Evolutionary conservation across 2,113 vertebrate species (phyloP).

Genomic region (Pteruthius melanotis): DNA sequence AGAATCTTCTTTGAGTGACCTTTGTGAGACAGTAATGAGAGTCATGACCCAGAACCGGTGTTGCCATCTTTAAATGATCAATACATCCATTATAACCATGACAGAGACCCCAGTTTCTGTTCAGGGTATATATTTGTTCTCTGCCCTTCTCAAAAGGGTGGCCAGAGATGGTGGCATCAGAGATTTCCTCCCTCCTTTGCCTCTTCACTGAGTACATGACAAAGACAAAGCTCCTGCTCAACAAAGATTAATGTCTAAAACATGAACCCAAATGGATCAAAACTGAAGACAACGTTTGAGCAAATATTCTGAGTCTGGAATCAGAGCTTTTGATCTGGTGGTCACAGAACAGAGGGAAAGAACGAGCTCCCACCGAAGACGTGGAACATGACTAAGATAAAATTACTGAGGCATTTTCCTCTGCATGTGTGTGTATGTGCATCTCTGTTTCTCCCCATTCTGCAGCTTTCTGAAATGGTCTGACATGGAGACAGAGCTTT

Average conservation of each 20-base stretch:
- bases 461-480: neutral
- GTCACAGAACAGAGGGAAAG: neutral
- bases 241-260: neutral
- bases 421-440: neutral
- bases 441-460: neutral
- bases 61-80: neutral
- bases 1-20: neutral
- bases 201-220: neutral
- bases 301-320: neutral
- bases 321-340: neutral
- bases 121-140: neutral
- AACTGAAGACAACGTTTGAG: neutral
- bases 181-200: neutral
- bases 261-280: neutral
- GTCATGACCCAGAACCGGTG: neutral
- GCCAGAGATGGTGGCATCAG: neutral
- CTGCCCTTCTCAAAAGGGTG: neutral
- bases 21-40: neutral
- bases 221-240: neutral
- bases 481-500: slow-evolving; percentile 39
- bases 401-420: neutral
- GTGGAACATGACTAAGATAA: neutral
- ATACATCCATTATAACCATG: too few relatives aligned
- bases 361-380: neutral
- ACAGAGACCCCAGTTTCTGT: neutral